Base-by-base conservation (phyloP, 2,888 invertebrate species). In the Schrankia costaestrigalis region DNA sequence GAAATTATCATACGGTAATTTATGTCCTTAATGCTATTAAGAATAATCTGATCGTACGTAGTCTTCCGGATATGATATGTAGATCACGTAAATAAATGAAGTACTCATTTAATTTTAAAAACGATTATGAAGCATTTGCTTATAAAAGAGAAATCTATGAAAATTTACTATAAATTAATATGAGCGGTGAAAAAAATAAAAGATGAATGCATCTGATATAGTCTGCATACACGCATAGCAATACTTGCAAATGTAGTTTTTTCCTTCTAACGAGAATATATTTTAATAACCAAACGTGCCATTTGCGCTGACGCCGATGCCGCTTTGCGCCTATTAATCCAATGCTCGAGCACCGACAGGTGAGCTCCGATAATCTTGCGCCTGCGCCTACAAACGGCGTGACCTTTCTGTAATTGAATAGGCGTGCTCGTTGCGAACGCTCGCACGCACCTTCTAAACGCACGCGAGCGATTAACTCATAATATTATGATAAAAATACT, bases 341-440 rank as follows among this genome's bases (percentile, higher is more conserved):
- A 62, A 58, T 56, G 62, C 62, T 49, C 62, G 65, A 63, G 60
- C 66, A 66, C 61, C 56, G 82, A 79, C 83, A 84, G 83, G 82
- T 83, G 83, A 76, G 70, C 62, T 37, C 67, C 74, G 81, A 81
- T 82, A 80, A 85, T 82, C 79, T 78, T 76, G 74, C 73, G 75
- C 68, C 57, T 64, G 79, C 72, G 74, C 73, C 63, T 67, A 71
- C 73, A 71, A 74, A 72, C 75, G 63, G 67, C 69, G 61, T 86
- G 86, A 86, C 85, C 86, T 86, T 86, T 86, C 69, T 61, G 66
- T 86, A 85, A 85, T 85, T 85, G 83, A 84, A 84, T 78, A 80
- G 81, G 78, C 80, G 78, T 74, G 72, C 76, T 72, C 56, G 63
- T 63, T 67, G 63, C 62, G 49, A 55, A 58, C 65, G 56, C 66